phyloP scores from a whole-genome alignment of 92 coral and sea anemone species.

The Epizoanthus stellaris region DNA sequence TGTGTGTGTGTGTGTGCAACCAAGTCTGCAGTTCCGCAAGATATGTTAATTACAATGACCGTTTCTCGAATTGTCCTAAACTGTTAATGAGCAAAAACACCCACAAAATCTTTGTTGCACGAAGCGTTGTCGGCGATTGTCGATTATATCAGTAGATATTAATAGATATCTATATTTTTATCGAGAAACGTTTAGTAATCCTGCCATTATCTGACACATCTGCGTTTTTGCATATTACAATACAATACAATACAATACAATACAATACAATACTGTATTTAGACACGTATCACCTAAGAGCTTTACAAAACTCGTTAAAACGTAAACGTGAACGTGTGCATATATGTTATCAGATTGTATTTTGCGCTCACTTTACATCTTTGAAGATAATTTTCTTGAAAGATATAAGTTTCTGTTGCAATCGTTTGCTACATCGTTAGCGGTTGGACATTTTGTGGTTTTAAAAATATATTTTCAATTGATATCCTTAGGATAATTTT shows the following conservation, averaged over 20 bases:
- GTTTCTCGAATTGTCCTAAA: neutral
- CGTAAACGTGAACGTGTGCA: no score
- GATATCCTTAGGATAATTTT: constrained; percentile 15
- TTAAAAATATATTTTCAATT: neutral
- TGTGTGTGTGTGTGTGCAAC: neutral
- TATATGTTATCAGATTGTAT: no score
- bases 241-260: no score
- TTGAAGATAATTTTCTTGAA: no score
- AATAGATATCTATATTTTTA: no score
- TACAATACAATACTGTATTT: no score
- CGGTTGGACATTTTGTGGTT: neutral
- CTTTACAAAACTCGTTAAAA: no score
- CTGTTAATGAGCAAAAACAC: neutral
- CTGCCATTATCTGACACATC: neutral
- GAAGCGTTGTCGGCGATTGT: neutral
- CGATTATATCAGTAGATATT: neutral
- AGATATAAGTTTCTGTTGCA: no score
- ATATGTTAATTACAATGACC: neutral
- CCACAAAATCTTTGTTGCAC: neutral
- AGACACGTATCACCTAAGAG: no score
- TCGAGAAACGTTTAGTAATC: no score
- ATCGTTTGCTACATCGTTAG: no score
- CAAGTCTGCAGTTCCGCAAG: neutral
- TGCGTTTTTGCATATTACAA: neutral
- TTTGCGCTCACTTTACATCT: no score